Evolutionary conservation across 2,113 vertebrate genomes (phyloP).

Genomic region (Lycocorax pyrrhopterus): DNA sequence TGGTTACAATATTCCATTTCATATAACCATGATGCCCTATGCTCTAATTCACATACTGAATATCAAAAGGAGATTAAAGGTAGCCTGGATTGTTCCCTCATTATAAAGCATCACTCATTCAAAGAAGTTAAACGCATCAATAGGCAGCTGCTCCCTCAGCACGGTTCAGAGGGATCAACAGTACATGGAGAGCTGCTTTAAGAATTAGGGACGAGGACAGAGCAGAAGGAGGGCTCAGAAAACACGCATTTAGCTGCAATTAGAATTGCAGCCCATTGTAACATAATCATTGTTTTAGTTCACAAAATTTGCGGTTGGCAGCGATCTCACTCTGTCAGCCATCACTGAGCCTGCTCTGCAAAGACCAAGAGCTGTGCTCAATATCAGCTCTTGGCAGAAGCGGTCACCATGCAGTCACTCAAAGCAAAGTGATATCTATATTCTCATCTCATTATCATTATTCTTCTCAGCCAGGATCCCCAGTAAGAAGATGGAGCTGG

Average conservation of each 20-base stretch:
- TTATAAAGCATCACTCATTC: constrained; percentile 1
- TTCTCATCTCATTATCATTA: constrained; percentile 45
- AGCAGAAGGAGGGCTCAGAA: constrained; percentile 27
- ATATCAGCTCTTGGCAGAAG: constrained; percentile 49
- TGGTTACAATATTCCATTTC: not conserved
- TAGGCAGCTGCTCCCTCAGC: not conserved
- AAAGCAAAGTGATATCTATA: constrained; percentile 30
- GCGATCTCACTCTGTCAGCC: not conserved
- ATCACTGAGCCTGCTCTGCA: constrained; percentile 1
- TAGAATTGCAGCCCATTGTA: constrained; percentile 54
- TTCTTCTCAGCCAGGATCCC: constrained; percentile 7
- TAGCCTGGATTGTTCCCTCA: not conserved
- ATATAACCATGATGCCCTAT: not conserved
- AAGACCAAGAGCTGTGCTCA: constrained; percentile 4
- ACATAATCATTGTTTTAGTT: constrained; percentile 46
- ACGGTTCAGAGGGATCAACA: not conserved
- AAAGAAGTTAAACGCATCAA: constrained; percentile 7
- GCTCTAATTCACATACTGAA: not conserved
- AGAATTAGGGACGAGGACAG: constrained; percentile 10
- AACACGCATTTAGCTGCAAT: constrained; percentile 30
- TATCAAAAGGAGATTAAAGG: constrained; percentile 8
- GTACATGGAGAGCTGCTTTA: not conserved
- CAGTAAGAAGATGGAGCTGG: not conserved
- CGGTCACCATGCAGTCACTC: constrained; percentile 17
- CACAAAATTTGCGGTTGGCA: constrained; percentile 50